A percentile compares a stretch with the other conserved stretches of the same genome.
phyloP scores from a whole-genome alignment of 2,113 vertebrate genomes.

The Oenanthe oenanthe region DNA sequence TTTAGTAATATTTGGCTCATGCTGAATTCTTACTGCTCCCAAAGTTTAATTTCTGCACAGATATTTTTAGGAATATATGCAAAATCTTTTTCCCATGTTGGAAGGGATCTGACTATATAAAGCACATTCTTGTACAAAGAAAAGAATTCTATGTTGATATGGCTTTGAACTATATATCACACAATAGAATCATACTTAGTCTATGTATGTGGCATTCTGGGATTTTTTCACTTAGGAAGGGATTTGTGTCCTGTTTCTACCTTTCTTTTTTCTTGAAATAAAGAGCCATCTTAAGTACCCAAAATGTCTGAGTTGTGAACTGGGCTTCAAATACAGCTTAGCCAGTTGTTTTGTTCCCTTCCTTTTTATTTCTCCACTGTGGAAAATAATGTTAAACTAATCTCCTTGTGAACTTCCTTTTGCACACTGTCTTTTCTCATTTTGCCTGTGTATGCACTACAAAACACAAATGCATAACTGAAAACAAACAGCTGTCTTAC shows the following conservation, averaged over 20 bases:
- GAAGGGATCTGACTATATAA: not conserved
- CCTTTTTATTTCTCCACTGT: not conserved
- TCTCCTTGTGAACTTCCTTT: not conserved
- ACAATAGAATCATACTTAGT: not conserved
- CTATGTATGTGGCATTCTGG: not conserved
- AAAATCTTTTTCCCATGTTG: not conserved
- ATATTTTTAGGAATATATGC: not conserved
- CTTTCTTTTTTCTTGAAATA: not conserved
- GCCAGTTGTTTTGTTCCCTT: not conserved
- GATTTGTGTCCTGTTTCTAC: not conserved
- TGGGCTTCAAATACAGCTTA: not conserved
- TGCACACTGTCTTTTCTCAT: not conserved
- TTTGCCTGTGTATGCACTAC: not conserved
- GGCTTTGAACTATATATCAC: not conserved
- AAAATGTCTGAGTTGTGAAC: not conserved
- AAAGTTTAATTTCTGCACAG: not conserved
- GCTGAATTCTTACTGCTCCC: not conserved
- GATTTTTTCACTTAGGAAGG: not conserved
- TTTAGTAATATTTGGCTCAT: not conserved
- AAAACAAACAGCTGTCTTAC: not conserved
- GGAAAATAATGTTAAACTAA: not conserved
- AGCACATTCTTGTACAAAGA: not conserved
- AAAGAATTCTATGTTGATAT: not conserved
- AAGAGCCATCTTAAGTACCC: not conserved
- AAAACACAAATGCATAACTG: not conserved